Percentiles rank a stretch among this genome's conserved stretches.
phyloP scores from a whole-genome alignment of 35 echinoderm and acorn worm species.

The Patiria miniata region DNA sequence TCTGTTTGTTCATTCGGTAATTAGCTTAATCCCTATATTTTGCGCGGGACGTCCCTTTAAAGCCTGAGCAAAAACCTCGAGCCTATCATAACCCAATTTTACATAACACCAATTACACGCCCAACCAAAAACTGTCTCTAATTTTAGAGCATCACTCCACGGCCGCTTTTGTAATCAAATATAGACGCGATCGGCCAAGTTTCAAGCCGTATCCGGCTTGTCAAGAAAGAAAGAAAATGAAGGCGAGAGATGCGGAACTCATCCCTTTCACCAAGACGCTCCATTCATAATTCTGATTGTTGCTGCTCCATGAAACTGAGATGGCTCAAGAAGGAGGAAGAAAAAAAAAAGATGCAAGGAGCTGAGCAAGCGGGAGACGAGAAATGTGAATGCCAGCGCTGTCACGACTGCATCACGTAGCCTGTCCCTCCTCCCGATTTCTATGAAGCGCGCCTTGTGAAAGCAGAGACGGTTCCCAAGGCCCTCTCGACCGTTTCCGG shows the following conservation, averaged over 20 bases:
- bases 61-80: no score
- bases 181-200: neutral
- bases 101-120: no score
- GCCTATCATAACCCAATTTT: no score
- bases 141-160: neutral
- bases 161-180: conserved; percentile 4
- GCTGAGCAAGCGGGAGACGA: neutral
- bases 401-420: neutral
- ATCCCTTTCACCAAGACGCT: neutral
- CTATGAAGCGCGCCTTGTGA: conserved; percentile 3
- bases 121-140: no score
- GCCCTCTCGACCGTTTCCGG: conserved; percentile 31
- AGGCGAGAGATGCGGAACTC: neutral
- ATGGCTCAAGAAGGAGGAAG: neutral
- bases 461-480: conserved; percentile 29
- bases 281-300: conserved; percentile 15
- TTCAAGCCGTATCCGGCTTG: neutral
- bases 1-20: no score
- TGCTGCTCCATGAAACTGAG: neutral
- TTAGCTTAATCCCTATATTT: no score
- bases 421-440: neutral
- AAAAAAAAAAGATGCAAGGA: neutral
- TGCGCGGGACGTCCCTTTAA: no score
- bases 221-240: neutral
- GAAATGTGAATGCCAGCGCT: neutral